Evolutionary conservation across 2,113 vertebrate species (phyloP), one percentile per base, ranked within the genome.

Genomic region (Thunnus thynnus): DNA sequence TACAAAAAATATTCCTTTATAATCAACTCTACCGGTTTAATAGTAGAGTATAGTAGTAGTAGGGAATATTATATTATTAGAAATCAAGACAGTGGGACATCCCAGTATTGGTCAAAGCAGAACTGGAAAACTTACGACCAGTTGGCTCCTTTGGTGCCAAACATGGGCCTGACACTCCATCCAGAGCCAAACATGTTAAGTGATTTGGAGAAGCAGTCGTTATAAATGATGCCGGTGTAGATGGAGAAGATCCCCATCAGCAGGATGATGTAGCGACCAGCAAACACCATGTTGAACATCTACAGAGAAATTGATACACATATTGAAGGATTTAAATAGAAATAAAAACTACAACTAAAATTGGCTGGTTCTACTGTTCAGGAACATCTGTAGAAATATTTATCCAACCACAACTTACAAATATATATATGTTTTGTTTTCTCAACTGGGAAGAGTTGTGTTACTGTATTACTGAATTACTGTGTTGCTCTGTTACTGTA

Each of bases 201-300:
- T 2, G 98, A 97, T 84, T 99, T 99, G 86, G 98, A 99, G 93
- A 99, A 99, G 91, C 98, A 99, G 91, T 99, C 98, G 0, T 99
- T 99, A 94, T 99, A 99, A 93, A 99, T 99, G 87, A 99, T 89
- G 14, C 98, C 98, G 0, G 98, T 99, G 92, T 99, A 99, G 2
- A 96, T 93, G 72, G 98, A 99, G 94, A 99, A 99, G 11, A 97
- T 47, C 0, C 98, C 98, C 98, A 99, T 99, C 77, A 99, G 90
- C 0, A 99, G 96, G 84, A 99, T 96, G 82, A 99, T 99, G 93
- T 99, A 99, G 0, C 98, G 96, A 0, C 98, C 98, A 13, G 96
- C 96, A 80, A 99, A 99, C 55, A 99, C 91, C 88, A 96, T 99
- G 93, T 92, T 99, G 88, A 99, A 99, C 94, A 99, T 99, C 98